These are phyloP conservation scores for Pardalotus punctatus DNA, from an alignment of 2,113 vertebrate genomes.

Conservation along the genomic window DNA sequence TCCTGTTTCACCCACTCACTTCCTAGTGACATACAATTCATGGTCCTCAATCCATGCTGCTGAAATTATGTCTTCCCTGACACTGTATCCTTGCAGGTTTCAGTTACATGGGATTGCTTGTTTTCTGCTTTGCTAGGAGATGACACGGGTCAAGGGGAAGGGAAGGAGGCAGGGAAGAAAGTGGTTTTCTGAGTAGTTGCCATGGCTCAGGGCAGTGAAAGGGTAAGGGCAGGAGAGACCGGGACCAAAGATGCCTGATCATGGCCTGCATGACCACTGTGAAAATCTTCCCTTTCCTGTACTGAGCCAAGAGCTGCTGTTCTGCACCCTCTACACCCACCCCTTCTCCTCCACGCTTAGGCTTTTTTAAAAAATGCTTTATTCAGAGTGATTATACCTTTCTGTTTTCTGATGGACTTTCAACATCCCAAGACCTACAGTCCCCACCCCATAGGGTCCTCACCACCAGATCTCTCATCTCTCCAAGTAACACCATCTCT, in stretches of 20 bases:
- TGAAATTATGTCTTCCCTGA: neutral
- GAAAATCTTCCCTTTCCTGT: neutral
- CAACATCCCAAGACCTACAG: neutral
- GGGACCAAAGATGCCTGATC: neutral
- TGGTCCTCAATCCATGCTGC: neutral
- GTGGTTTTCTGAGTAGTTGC: neutral
- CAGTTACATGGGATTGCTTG: neutral
- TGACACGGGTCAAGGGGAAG: neutral
- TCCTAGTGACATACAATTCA: neutral
- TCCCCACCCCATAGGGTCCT: neutral
- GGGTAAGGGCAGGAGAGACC: rapidly evolving
- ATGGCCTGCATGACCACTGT: neutral
- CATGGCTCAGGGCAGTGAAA: neutral
- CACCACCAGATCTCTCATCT: neutral
- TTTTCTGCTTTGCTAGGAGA: neutral
- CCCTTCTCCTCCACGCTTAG: neutral
- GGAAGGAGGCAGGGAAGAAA: neutral
- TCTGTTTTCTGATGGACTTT: neutral
- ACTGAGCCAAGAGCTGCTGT: neutral
- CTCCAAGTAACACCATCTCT: neutral
- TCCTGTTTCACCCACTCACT: neutral
- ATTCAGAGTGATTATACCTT: neutral
- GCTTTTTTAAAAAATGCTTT: neutral
- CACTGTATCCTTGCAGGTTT: neutral
- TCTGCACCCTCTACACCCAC: neutral